Percentiles rank a stretch among this genome's conserved stretches.
phyloP scores from a whole-genome alignment of 2,797 vertebrate genomes.

The Chaenodraco wilsoni region DNA sequence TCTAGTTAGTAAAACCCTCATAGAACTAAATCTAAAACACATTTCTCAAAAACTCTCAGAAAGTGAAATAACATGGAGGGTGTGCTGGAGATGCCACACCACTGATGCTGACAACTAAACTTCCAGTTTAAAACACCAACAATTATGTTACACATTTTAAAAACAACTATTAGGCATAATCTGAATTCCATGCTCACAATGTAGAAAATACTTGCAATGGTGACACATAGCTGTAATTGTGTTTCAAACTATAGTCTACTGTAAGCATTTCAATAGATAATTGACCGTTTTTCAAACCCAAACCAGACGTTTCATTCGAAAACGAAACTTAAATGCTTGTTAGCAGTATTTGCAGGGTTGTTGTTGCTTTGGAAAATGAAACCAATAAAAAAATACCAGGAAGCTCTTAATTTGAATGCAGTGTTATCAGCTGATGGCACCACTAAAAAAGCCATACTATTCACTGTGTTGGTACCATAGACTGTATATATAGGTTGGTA shows the following conservation, averaged over 20 bases:
- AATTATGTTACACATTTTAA: neutral
- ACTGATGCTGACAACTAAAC: neutral
- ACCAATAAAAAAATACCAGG: constrained; percentile 14
- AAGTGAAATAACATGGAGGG: neutral
- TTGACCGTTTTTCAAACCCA: neutral
- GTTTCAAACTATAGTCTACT: neutral
- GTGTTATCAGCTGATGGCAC: constrained; percentile 23
- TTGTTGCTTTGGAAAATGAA: constrained; percentile 41
- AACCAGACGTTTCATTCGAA: neutral
- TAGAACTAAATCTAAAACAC: neutral
- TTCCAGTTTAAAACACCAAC: neutral
- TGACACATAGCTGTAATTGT: neutral
- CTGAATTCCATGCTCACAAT: neutral
- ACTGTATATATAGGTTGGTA: too few species aligned
- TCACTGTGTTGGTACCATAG: neutral
- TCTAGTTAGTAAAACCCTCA: too few species aligned
- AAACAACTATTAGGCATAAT: neutral
- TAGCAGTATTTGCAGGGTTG: neutral
- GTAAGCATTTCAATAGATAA: neutral
- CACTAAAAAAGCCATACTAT: constrained; percentile 8
- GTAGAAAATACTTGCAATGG: neutral
- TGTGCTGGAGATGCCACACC: neutral
- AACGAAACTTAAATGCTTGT: constrained; percentile 19
- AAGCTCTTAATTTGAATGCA: constrained; percentile 25
- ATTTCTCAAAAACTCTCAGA: neutral